Conservation (phyloP, 2,888 invertebrate species). For the Dione vanillae region DNA sequence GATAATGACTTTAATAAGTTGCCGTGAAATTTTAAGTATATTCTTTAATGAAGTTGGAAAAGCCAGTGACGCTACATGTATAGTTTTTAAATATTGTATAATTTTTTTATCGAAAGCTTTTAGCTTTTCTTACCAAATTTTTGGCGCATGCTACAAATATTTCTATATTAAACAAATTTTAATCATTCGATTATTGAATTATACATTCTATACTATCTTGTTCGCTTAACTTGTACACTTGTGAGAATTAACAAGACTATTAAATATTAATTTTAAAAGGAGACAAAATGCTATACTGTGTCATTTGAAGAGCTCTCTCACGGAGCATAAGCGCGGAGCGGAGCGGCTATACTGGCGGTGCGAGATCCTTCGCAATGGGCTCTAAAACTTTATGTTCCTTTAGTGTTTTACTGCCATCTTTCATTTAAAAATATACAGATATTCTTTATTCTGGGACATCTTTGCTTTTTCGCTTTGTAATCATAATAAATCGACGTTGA, state of each 20-base stretch:
- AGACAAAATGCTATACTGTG: background rate
- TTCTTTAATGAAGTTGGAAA: background rate
- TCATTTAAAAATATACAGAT: constrained; percentile 25
- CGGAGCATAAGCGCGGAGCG: too few species aligned
- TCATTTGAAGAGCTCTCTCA: too few species aligned
- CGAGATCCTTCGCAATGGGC: constrained; percentile 10
- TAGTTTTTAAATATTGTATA: too few species aligned
- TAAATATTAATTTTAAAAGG: background rate
- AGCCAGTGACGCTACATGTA: background rate
- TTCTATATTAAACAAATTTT: too few species aligned
- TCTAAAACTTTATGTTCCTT: constrained; percentile 23
- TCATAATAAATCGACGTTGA: constrained; percentile 17
- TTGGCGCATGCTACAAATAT: too few species aligned
- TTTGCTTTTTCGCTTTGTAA: constrained; percentile 15
- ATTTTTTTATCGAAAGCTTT: too few species aligned
- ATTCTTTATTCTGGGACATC: background rate
- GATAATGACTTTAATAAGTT: too few species aligned
- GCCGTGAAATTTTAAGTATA: background rate
- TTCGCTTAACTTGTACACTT: too few species aligned
- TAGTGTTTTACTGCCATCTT: constrained; percentile 21
- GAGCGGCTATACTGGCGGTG: background rate
- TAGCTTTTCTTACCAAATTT: too few species aligned
- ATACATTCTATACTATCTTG: too few species aligned
- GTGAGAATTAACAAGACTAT: background rate
- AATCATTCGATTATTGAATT: too few species aligned